phyloP scores from a whole-genome alignment of 37 sponge, comb jelly and placozoan species.

The Cliona cf. orientalis region DNA sequence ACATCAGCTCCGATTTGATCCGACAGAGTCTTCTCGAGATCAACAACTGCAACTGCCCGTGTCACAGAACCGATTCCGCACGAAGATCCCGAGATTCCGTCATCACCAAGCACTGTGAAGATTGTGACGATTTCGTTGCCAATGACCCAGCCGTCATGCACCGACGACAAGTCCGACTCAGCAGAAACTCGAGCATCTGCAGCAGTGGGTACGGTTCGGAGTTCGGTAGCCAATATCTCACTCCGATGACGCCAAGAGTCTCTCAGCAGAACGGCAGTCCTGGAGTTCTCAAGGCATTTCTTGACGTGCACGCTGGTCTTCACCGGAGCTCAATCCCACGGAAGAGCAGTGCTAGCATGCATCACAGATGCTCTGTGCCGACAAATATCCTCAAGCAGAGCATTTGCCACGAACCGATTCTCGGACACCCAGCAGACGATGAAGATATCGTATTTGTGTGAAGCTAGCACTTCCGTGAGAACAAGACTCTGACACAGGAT shows the following conservation, averaged over 20 bases:
- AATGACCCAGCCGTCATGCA: slow-evolving; percentile 2
- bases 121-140: slow-evolving; percentile 20
- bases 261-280: slow-evolving; percentile 2
- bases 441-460: slow-evolving; percentile 23
- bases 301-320: neutral
- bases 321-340: neutral
- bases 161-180: neutral
- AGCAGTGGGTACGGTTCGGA: slow-evolving; percentile 55
- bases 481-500: too few species aligned
- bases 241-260: neutral
- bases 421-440: neutral
- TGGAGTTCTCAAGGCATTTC: neutral
- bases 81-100: slow-evolving; percentile 1
- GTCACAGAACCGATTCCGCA: neutral
- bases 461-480: neutral
- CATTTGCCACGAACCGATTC: neutral
- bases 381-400: neutral
- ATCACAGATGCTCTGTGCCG: slow-evolving; percentile 23
- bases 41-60: slow-evolving; percentile 26
- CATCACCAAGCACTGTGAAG: slow-evolving; percentile 35
- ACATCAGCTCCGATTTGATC: neutral
- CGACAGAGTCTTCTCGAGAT: neutral
- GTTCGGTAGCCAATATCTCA: slow-evolving; percentile 28
- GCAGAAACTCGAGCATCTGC: slow-evolving; percentile 16
- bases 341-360: slow-evolving; percentile 16